Percentiles rank a stretch among this genome's conserved stretches.
Evolutionary conservation across 2,888 invertebrate species (phyloP).

Genomic region (Lumbricus terrestris): DNA sequence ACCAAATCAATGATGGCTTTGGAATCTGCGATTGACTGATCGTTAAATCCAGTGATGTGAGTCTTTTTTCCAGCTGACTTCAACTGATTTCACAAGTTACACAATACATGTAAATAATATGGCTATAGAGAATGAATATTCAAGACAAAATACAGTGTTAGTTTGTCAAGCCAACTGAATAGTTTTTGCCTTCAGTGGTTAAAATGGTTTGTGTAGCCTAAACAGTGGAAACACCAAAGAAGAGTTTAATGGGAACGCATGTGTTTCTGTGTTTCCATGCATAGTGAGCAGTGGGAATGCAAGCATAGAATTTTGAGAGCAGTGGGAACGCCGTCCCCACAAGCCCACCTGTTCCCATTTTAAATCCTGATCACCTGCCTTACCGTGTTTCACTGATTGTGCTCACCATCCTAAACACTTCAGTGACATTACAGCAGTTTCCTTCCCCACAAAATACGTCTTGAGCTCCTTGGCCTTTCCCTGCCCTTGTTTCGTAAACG

Average conservation of each 20-base stretch:
- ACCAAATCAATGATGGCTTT: constrained; percentile 90
- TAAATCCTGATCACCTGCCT: too few species aligned
- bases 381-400: neutral
- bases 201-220: too few species aligned
- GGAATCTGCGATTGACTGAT: constrained; percentile 83
- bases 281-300: too few species aligned
- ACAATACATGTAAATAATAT: neutral
- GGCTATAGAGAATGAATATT: neutral
- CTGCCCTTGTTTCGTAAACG: too few species aligned
- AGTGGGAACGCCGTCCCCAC: too few species aligned
- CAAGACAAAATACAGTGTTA: neutral
- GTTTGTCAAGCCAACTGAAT: neutral
- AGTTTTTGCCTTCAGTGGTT: too few species aligned
- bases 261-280: too few species aligned
- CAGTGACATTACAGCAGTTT: neutral
- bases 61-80: constrained; percentile 58
- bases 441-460: neutral
- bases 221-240: too few species aligned
- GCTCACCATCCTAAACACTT: neutral
- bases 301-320: too few species aligned
- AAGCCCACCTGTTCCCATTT: too few species aligned
- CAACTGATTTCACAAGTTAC: constrained; percentile 37
- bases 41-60: constrained; percentile 67
- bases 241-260: too few species aligned
- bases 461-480: too few species aligned